Conservation (phyloP, 2,797 vertebrate genomes). For the Sebastiscus tertius region DNA sequence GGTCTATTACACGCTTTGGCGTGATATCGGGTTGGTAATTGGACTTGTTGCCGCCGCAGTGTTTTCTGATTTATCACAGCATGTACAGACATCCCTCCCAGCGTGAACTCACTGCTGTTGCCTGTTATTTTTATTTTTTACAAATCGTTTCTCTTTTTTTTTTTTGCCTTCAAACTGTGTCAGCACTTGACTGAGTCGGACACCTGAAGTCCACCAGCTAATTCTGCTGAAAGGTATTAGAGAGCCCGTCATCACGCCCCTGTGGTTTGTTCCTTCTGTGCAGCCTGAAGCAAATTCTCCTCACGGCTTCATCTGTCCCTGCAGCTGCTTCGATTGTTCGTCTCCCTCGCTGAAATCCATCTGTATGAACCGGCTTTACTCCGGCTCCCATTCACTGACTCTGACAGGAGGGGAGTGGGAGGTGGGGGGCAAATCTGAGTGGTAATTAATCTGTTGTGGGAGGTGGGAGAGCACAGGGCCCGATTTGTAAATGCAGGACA, state of each 20-base stretch:
- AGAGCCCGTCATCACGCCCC: background rate
- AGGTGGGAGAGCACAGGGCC: no score
- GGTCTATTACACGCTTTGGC: no score
- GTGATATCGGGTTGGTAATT: background rate
- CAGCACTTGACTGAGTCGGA: background rate
- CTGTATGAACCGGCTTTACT: background rate
- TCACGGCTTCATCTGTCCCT: background rate
- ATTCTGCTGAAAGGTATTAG: background rate
- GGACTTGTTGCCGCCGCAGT: background rate
- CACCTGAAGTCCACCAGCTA: no score
- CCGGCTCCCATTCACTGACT: background rate
- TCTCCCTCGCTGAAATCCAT: background rate
- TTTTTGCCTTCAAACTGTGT: background rate
- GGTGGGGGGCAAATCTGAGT: no score
- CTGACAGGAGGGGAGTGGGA: background rate
- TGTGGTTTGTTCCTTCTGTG: background rate
- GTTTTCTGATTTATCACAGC: background rate
- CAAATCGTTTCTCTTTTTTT: background rate
- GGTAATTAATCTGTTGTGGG: no score
- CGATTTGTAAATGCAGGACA: no score
- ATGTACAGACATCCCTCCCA: background rate
- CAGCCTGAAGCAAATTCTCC: background rate
- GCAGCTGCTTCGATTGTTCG: background rate
- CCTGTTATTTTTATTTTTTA: background rate
- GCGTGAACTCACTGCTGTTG: background rate